phyloP scores from a whole-genome alignment of 2,113 vertebrate genomes.

The Morone chrysops region DNA sequence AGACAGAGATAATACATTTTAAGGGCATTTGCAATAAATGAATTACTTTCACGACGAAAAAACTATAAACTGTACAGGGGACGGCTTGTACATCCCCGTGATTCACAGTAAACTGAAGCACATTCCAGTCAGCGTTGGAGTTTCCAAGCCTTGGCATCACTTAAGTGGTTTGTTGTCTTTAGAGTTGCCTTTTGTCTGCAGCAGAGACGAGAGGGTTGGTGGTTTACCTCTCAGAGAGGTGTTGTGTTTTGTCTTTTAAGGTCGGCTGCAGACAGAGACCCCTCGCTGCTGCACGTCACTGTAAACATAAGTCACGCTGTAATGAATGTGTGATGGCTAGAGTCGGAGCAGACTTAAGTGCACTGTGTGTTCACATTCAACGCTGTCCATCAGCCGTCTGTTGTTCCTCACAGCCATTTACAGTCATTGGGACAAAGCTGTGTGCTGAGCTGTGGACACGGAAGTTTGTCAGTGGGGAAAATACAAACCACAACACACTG shows the following conservation, averaged over 20 bases:
- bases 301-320: slow-evolving; percentile 70
- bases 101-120: slow-evolving; percentile 23
- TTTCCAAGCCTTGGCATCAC: slow-evolving; percentile 65
- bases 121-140: slow-evolving; percentile 41
- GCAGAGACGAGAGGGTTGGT: slow-evolving; percentile 18
- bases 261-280: slow-evolving; percentile 51
- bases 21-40: slow-evolving; percentile 27
- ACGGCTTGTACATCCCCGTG: slow-evolving; percentile 22
- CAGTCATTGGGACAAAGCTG: slow-evolving; percentile 54
- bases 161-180: slow-evolving; percentile 47
- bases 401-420: slow-evolving; percentile 63
- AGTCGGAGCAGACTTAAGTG: slow-evolving; percentile 45
- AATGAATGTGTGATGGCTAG: slow-evolving; percentile 58
- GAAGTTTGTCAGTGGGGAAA: slow-evolving; percentile 1
- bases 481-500: not conserved
- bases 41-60: slow-evolving; percentile 33
- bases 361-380: slow-evolving; percentile 29
- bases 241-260: slow-evolving; percentile 72
- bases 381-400: slow-evolving; percentile 16
- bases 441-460: not conserved
- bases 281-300: slow-evolving; percentile 41
- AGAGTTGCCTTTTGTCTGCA: slow-evolving; percentile 47
- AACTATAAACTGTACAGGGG: slow-evolving; percentile 43
- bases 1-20: slow-evolving; percentile 40
- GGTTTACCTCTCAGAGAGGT: slow-evolving; percentile 53